Percentiles rank a stretch among this genome's conserved stretches.
Conservation (phyloP, 2,888 invertebrate species). For the Tipula helvola region DNA sequence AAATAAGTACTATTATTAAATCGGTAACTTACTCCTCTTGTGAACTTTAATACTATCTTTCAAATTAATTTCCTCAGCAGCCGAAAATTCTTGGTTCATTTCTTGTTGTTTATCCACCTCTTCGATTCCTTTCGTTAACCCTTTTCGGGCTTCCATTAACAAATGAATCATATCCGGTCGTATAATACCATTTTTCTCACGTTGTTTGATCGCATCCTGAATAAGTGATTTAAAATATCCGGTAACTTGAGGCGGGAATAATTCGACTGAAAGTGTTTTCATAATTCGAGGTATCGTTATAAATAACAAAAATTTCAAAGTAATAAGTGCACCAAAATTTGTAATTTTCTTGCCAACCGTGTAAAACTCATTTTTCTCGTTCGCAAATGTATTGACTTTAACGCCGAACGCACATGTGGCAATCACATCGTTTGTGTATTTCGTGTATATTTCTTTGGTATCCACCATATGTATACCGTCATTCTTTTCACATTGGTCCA, state of each 20-base stretch:
- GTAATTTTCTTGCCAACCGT: slow-evolving; percentile 38
- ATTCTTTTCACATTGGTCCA: slow-evolving; percentile 7
- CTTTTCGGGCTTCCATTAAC: slow-evolving; percentile 37
- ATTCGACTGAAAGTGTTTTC: background rate
- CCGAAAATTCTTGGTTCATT: too few relatives aligned
- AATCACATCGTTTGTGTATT: slow-evolving; percentile 23
- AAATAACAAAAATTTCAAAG: background rate
- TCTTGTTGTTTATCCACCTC: too few relatives aligned
- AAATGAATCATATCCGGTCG: slow-evolving; percentile 29
- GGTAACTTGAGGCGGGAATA: background rate
- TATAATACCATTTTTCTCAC: background rate
- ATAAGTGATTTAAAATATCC: background rate
- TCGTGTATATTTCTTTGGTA: slow-evolving; percentile 22
- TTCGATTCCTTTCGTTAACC: background rate
- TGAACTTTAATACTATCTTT: too few relatives aligned
- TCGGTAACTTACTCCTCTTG: too few relatives aligned
- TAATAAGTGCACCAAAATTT: slow-evolving; percentile 24
- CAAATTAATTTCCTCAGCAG: too few relatives aligned
- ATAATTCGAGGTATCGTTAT: background rate
- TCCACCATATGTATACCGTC: background rate
- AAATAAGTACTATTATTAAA: too few relatives aligned
- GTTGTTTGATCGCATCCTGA: background rate
- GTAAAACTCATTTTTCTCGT: slow-evolving; percentile 32
- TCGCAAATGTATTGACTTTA: slow-evolving; percentile 15
- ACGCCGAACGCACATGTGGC: slow-evolving; percentile 23